phyloP scores from a whole-genome alignment of 2,888 invertebrate species.

The Campopleginae sp. region DNA sequence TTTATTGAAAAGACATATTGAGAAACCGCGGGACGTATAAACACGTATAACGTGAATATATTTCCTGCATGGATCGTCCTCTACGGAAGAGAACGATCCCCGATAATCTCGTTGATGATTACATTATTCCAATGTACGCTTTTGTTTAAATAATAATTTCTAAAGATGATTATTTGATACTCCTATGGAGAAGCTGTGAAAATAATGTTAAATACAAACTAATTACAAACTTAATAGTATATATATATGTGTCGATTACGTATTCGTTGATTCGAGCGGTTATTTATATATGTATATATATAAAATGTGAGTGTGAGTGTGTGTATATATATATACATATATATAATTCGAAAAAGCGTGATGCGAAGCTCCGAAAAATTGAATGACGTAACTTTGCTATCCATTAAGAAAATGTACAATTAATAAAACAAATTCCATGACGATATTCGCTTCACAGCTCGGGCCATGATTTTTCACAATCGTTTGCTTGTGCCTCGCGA shows the following conservation, averaged over 20 bases:
- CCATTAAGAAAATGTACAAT: constrained; percentile 41
- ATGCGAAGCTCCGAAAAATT: constrained; percentile 1
- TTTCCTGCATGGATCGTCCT: constrained; percentile 7
- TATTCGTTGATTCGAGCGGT: constrained; percentile 55
- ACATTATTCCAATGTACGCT: constrained; percentile 80
- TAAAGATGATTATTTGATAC: constrained; percentile 69
- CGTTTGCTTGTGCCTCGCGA: constrained; percentile 68
- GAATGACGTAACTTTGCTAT: background rate
- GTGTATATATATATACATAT: constrained; percentile 4
- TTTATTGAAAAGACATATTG: constrained; percentile 59
- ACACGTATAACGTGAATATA: constrained; percentile 50
- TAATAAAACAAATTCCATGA: constrained; percentile 35
- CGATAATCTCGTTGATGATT: constrained; percentile 76
- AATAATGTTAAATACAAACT: constrained; percentile 82
- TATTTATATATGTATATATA: constrained; percentile 34
- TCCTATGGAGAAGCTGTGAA: constrained; percentile 73
- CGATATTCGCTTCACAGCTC: constrained; percentile 70
- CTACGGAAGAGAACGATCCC: constrained; percentile 4
- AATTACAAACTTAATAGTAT: constrained; percentile 83
- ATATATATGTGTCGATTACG: constrained; percentile 58
- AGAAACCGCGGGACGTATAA: constrained; percentile 47
- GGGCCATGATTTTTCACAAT: constrained; percentile 77
- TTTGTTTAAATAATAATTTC: constrained; percentile 76
- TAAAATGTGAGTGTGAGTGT: constrained; percentile 3
- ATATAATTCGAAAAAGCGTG: constrained; percentile 31